Evolutionary conservation across 2,113 vertebrate genomes (phyloP).

Genomic region (Pseudonaja textilis): DNA sequence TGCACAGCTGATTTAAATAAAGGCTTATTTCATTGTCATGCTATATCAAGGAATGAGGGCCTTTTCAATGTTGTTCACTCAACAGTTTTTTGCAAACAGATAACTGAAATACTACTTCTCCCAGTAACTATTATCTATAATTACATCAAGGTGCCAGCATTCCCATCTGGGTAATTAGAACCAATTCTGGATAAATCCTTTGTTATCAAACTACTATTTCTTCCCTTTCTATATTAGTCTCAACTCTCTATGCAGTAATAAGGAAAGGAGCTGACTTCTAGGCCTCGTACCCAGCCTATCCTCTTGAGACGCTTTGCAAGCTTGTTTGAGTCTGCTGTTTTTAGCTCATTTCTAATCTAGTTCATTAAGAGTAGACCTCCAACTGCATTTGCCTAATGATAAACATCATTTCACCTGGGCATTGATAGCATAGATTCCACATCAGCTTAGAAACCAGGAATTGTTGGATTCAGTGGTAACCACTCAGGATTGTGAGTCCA

Average conservation of each 20-base stretch:
- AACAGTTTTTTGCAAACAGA: neutral
- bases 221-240: neutral
- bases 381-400: neutral
- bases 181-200: neutral
- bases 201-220: neutral
- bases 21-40: neutral
- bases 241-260: neutral
- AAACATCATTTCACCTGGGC: neutral
- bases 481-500: neutral
- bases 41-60: neutral
- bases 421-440: neutral
- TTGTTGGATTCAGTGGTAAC: neutral
- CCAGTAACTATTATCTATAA: neutral
- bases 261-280: neutral
- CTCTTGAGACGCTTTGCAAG: neutral
- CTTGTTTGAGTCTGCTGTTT: neutral
- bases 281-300: neutral
- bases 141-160: neutral
- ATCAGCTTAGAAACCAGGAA: neutral
- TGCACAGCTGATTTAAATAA: neutral
- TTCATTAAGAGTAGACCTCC: neutral
- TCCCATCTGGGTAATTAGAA: neutral
- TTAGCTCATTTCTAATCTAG: neutral
- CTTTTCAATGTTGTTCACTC: neutral
- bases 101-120: neutral